These are phyloP conservation scores for Sebastes oblongus DNA, from an alignment of 2,797 vertebrate genomes.

Conservation along the genomic window DNA sequence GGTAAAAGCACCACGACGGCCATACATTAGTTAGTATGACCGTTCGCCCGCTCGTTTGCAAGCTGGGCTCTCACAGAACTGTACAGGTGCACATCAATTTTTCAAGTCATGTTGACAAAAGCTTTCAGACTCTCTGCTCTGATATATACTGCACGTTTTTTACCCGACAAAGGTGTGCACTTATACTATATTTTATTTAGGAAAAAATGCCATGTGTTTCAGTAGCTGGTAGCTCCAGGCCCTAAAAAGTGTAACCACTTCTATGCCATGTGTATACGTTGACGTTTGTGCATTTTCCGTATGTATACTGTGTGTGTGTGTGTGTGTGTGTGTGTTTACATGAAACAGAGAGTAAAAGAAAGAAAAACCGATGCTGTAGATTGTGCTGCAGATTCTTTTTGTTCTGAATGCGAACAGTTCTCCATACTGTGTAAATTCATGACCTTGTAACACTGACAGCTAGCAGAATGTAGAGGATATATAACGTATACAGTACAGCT, in stretches of 20 bases:
- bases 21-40: constrained; percentile 54
- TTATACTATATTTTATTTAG: constrained; percentile 74
- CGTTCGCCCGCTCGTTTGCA: constrained; percentile 22
- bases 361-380: neutral
- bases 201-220: constrained; percentile 28
- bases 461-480: neutral
- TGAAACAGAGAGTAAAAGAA: neutral
- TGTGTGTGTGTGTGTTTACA: neutral
- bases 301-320: neutral
- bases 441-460: neutral
- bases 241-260: constrained; percentile 27
- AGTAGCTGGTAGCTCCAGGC: constrained; percentile 4
- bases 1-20: constrained; percentile 52
- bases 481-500: neutral
- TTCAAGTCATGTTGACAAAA: constrained; percentile 79
- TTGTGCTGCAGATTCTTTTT: neutral
- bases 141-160: constrained; percentile 47
- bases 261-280: neutral
- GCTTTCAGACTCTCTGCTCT: constrained; percentile 71
- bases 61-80: constrained; percentile 37
- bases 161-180: constrained; percentile 61
- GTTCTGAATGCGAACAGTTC: neutral
- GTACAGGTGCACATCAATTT: constrained; percentile 75
- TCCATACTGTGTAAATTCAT: neutral
- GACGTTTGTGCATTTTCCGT: constrained; percentile 3